phyloP scores from a whole-genome alignment of 1,140 invertebrate genomes.

The Drosophila navojoa region DNA sequence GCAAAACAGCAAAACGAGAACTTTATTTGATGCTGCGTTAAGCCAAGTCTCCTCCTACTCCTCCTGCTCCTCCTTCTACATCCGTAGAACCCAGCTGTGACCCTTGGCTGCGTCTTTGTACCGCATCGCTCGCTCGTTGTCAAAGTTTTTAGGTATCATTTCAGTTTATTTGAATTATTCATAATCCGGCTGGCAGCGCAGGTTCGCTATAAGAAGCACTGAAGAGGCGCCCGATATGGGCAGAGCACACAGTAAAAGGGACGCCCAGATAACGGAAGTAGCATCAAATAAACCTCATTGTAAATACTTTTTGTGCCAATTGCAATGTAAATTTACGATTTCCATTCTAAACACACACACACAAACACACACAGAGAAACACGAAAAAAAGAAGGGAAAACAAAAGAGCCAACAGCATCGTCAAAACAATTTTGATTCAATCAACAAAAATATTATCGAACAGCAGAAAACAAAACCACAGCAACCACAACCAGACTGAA shows the following conservation, averaged over 20 bases:
- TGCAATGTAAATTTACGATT: slow-evolving; percentile 35
- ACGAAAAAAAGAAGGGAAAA: background rate
- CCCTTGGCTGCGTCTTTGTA: slow-evolving; percentile 34
- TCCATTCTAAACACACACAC: slow-evolving; percentile 5
- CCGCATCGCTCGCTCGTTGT: slow-evolving; percentile 48
- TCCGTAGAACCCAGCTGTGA: slow-evolving; percentile 21
- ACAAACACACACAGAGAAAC: background rate
- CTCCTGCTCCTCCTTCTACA: background rate
- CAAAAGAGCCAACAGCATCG: background rate
- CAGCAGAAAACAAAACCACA: slow-evolving; percentile 13
- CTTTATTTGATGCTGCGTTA: slow-evolving; percentile 69
- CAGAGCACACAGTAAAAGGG: slow-evolving; percentile 41
- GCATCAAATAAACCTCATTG: slow-evolving; percentile 74
- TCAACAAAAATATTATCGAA: slow-evolving; percentile 47
- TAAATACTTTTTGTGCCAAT: slow-evolving; percentile 52
- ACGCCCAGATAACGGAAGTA: slow-evolving; percentile 68
- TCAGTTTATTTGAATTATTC: slow-evolving; percentile 82
- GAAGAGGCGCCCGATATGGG: slow-evolving; percentile 40
- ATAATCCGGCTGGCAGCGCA: slow-evolving; percentile 69
- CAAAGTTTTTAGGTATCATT: slow-evolving; percentile 82
- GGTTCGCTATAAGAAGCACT: slow-evolving; percentile 62
- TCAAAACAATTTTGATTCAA: slow-evolving; percentile 46
- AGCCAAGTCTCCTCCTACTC: slow-evolving; percentile 13
- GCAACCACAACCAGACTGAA: background rate
- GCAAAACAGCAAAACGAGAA: slow-evolving; percentile 53